Percentiles rank a stretch among this genome's conserved stretches.
These are phyloP conservation scores for Ectobius pallidus DNA, from an alignment of 2,888 invertebrate species.

Conservation along the genomic window DNA sequence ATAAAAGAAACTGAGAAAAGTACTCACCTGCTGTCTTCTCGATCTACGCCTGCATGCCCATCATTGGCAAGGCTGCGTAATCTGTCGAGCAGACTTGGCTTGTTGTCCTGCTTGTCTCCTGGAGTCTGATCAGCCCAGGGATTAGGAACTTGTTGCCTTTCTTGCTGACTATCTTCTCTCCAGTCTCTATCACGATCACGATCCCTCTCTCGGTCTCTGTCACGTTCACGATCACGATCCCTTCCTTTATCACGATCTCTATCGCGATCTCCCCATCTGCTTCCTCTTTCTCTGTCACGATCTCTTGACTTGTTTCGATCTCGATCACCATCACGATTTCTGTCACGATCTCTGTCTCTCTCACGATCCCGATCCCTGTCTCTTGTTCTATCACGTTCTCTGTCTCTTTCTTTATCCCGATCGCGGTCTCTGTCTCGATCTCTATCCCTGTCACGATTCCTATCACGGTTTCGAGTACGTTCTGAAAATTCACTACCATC, in stretches of 20 bases:
- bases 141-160: conserved; percentile 11
- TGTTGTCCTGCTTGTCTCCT: conserved; percentile 51
- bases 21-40: conserved; percentile 33
- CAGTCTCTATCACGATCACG: conserved; percentile 47
- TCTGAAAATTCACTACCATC: conserved; percentile 39
- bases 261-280: conserved; percentile 37
- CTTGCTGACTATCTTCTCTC: conserved; percentile 24
- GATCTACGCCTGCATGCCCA: conserved; percentile 48
- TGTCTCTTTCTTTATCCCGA: conserved; percentile 48
- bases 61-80: conserved; percentile 54
- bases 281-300: conserved; percentile 43
- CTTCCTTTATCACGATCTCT: conserved; percentile 43
- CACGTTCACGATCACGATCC: conserved; percentile 44
- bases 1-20: too few relatives aligned
- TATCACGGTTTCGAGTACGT: conserved; percentile 48
- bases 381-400: conserved; percentile 50
- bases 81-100: conserved; percentile 54
- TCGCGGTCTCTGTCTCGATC: conserved; percentile 43
- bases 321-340: conserved; percentile 43
- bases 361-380: conserved; percentile 46
- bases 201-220: conserved; percentile 40
- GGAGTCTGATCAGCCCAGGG: conserved; percentile 27
- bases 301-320: conserved; percentile 46
- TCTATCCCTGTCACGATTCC: conserved; percentile 45
- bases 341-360: conserved; percentile 47